A percentile compares a stretch with the other conserved stretches of the same genome.
Conservation (phyloP, 92 coral and sea anemone species). For the Porites evermanni region DNA sequence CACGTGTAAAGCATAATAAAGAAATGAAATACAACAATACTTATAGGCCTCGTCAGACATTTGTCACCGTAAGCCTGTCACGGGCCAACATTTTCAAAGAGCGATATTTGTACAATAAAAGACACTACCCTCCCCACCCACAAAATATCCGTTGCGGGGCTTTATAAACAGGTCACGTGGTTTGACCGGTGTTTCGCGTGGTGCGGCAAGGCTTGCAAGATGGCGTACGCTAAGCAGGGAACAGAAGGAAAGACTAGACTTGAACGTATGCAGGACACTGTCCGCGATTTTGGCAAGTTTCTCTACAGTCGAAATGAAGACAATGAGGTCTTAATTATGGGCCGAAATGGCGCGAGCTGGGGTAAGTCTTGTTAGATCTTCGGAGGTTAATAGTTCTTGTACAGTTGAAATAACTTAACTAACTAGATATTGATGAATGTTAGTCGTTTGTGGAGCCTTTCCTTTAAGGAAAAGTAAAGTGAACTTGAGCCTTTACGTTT, state of each 20-base stretch:
- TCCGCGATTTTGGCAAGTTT: constrained; percentile 68
- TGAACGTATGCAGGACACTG: constrained; percentile 58
- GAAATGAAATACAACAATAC: background rate
- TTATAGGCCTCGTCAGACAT: background rate
- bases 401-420: background rate
- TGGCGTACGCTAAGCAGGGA: constrained; percentile 94
- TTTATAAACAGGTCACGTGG: constrained; percentile 72
- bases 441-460: background rate
- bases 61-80: constrained; percentile 1
- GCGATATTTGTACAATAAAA: background rate
- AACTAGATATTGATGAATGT: background rate
- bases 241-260: constrained; percentile 80
- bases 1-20: background rate
- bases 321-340: constrained; percentile 82
- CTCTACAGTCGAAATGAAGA: constrained; percentile 80
- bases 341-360: constrained; percentile 93
- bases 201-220: constrained; percentile 78
- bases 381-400: background rate
- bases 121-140: constrained; percentile 46
- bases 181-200: constrained; percentile 66
- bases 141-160: background rate
- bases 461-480: background rate
- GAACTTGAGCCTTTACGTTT: background rate
- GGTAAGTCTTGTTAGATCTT: constrained; percentile 67
- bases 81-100: background rate